Evolutionary conservation across 2,113 vertebrate species (phyloP).

Genomic region (Anolis carolinensis): DNA sequence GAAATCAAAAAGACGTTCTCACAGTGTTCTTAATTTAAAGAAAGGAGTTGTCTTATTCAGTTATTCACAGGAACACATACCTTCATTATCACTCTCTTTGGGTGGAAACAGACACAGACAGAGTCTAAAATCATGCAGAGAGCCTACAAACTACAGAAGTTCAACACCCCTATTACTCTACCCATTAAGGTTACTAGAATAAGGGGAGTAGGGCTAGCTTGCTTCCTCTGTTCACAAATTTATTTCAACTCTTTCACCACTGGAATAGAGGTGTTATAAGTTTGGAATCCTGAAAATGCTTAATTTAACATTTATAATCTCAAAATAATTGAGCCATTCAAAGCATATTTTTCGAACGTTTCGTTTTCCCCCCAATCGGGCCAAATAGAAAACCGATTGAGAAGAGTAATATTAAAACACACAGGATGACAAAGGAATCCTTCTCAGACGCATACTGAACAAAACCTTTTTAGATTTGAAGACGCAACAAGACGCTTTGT

Average conservation of each 20-base stretch:
- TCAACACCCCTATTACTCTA: too few relatives aligned
- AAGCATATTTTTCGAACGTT: background rate
- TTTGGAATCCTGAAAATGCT: background rate
- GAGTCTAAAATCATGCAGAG: too few relatives aligned
- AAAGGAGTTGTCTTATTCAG: background rate
- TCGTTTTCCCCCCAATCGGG: background rate
- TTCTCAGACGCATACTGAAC: background rate
- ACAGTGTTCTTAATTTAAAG: background rate
- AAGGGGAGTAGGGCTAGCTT: too few relatives aligned
- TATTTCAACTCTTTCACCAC: background rate
- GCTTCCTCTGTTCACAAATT: too few relatives aligned
- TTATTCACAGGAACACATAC: too few relatives aligned
- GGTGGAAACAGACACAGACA: too few relatives aligned
- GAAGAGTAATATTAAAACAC: background rate
- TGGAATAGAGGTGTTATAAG: background rate
- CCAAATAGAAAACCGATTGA: background rate
- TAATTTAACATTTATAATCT: background rate
- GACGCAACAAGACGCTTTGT: constrained; percentile 12
- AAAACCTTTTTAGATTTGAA: background rate
- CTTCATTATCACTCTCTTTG: too few relatives aligned
- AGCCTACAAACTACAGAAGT: too few relatives aligned
- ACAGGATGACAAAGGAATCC: background rate
- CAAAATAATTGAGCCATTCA: background rate
- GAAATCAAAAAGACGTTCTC: background rate
- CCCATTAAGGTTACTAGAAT: too few relatives aligned